Evolutionary conservation across 2,797 vertebrate species (phyloP).

Genomic region (Typhlichthys eigenmanni): DNA sequence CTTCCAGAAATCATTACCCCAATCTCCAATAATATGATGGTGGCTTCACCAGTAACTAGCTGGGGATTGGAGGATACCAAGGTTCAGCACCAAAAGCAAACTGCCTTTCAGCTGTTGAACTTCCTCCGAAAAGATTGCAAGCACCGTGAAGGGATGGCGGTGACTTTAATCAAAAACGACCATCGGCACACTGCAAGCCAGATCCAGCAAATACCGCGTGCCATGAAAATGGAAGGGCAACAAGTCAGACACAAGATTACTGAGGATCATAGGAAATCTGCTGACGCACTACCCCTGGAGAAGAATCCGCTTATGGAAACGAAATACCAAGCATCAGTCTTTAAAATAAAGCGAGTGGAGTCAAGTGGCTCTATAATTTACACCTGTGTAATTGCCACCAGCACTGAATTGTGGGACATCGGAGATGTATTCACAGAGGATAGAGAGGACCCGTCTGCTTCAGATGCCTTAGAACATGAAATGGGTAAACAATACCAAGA

Average conservation of each 20-base stretch:
- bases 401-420: constrained; percentile 77
- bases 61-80: constrained; percentile 40
- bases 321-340: constrained; percentile 48
- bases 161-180: constrained; percentile 19
- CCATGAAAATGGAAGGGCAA: constrained; percentile 25
- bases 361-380: constrained; percentile 53
- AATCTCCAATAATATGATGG: constrained; percentile 18
- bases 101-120: constrained; percentile 69
- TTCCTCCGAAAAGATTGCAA: constrained; percentile 63
- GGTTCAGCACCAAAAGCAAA: constrained; percentile 75
- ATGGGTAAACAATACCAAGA: neutral
- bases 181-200: neutral
- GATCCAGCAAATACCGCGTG: constrained; percentile 3
- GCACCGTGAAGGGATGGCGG: constrained; percentile 31
- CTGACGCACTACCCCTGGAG: neutral
- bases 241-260: constrained; percentile 11
- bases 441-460: neutral
- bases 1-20: constrained; percentile 27
- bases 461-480: constrained; percentile 4
- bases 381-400: constrained; percentile 69
- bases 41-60: constrained; percentile 13
- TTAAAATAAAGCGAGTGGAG: constrained; percentile 58
- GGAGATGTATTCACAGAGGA: constrained; percentile 57
- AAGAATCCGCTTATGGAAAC: constrained; percentile 16
- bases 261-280: constrained; percentile 7